A percentile compares a stretch with the other conserved stretches of the same genome.
Evolutionary conservation across 2,113 vertebrate species (phyloP).

Genomic region (Echinops telfairi): DNA sequence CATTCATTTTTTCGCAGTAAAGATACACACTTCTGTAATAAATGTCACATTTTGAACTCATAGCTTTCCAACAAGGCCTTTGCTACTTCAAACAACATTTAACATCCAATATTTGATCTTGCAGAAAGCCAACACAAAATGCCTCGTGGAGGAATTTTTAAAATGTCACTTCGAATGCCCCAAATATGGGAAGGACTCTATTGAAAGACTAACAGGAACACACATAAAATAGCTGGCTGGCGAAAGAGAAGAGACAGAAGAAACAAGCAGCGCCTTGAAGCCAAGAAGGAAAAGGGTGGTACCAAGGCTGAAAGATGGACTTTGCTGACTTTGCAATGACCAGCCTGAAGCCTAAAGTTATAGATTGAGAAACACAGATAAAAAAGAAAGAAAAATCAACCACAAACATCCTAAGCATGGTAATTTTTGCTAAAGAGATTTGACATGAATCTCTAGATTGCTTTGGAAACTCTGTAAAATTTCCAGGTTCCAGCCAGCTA

Average conservation of each 20-base stretch:
- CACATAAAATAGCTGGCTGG: conserved; percentile 3
- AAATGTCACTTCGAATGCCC: conserved; percentile 22
- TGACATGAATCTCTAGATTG: conserved; percentile 40
- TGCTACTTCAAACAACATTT: conserved; percentile 66
- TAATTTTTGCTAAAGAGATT: conserved; percentile 55
- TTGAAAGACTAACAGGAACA: neutral
- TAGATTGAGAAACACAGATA: conserved; percentile 32
- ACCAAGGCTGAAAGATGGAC: neutral
- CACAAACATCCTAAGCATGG: neutral
- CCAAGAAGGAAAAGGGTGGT: neutral
- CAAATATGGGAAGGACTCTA: neutral
- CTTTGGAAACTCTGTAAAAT: conserved; percentile 59
- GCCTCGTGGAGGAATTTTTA: neutral
- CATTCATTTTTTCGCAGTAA: conserved; percentile 60
- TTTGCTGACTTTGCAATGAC: neutral
- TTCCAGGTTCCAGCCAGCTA: conserved; percentile 65
- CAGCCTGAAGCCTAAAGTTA: neutral
- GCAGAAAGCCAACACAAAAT: conserved; percentile 28
- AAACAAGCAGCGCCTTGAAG: neutral
- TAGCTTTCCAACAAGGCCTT: conserved; percentile 50
- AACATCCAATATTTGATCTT: conserved; percentile 66
- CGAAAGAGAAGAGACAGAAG: conserved; percentile 20
- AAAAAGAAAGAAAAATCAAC: conserved; percentile 44
- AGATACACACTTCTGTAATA: conserved; percentile 52
- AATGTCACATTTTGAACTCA: conserved; percentile 59